A percentile compares a stretch with the other conserved stretches of the same genome.
phyloP scores from a whole-genome alignment of 2,888 invertebrate genomes.

The Dioctria linearis region DNA sequence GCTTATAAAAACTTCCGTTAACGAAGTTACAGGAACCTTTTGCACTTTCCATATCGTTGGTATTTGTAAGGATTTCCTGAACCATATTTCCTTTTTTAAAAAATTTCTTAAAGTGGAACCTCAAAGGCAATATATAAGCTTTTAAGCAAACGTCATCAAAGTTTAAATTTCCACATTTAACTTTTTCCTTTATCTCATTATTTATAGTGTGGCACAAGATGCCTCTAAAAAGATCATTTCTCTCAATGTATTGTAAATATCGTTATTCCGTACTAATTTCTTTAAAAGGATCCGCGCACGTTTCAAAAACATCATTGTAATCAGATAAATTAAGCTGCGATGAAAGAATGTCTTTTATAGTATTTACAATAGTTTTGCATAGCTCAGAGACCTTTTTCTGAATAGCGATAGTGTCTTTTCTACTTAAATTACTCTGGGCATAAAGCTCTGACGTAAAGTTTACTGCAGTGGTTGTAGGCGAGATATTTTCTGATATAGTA shows the following conservation, averaged over 20 bases:
- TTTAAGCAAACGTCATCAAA: background rate
- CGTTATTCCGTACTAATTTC: background rate
- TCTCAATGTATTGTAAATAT: no score
- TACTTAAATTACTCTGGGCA: slow-evolving; percentile 9
- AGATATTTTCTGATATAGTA: no score
- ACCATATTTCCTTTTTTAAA: slow-evolving; percentile 32
- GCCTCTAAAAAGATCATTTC: no score
- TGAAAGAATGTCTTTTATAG: background rate
- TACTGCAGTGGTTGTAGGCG: no score
- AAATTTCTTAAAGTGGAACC: slow-evolving; percentile 40
- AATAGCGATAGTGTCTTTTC: slow-evolving; percentile 2
- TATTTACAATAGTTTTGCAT: background rate
- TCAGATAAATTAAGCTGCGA: background rate
- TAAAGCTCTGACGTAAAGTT: no score
- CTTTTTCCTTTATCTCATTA: no score
- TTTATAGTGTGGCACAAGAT: no score
- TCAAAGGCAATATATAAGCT: slow-evolving; percentile 26
- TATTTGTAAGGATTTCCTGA: background rate
- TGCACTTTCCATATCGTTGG: background rate
- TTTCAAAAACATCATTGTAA: background rate
- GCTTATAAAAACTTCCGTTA: background rate
- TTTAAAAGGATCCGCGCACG: slow-evolving; percentile 10
- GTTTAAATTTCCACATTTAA: no score
- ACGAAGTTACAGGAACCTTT: background rate
- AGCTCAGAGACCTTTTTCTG: no score